A percentile compares a stretch with the other conserved stretches of the same genome.
Evolutionary conservation across 2,797 vertebrate genomes (phyloP).

Genomic region (Taeniopygia guttata): DNA sequence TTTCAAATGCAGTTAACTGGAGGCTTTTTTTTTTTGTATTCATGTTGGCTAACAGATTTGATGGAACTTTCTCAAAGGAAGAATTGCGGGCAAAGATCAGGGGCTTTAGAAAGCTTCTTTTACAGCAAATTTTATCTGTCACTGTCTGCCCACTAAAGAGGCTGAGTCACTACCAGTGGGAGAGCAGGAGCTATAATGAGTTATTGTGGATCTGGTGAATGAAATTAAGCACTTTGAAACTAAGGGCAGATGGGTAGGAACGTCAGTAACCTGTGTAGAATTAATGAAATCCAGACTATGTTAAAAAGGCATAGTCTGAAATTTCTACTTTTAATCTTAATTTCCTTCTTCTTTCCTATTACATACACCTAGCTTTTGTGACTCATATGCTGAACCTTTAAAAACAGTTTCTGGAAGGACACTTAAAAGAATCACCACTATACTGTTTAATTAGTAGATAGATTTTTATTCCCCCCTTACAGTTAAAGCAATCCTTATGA

Average conservation of each 20-base stretch:
- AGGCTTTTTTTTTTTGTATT: background rate
- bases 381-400: background rate
- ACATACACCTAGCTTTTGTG: background rate
- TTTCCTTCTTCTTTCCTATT: background rate
- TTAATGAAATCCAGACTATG: background rate
- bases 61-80: background rate
- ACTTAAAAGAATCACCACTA: background rate
- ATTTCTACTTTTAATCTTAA: background rate
- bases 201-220: background rate
- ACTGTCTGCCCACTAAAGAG: conserved; percentile 9
- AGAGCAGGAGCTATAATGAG: background rate
- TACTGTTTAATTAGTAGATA: background rate
- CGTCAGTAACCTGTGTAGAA: background rate
- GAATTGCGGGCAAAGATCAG: background rate
- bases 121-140: background rate
- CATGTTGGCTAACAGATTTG: background rate
- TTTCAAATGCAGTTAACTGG: background rate
- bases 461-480: background rate
- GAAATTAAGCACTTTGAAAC: background rate
- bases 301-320: background rate
- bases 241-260: background rate
- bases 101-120: background rate
- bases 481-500: background rate
- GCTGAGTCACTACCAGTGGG: background rate
- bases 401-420: background rate